These are phyloP conservation scores for Sinella curviseta DNA, from an alignment of 1,140 invertebrate species.

Conservation along the genomic window DNA sequence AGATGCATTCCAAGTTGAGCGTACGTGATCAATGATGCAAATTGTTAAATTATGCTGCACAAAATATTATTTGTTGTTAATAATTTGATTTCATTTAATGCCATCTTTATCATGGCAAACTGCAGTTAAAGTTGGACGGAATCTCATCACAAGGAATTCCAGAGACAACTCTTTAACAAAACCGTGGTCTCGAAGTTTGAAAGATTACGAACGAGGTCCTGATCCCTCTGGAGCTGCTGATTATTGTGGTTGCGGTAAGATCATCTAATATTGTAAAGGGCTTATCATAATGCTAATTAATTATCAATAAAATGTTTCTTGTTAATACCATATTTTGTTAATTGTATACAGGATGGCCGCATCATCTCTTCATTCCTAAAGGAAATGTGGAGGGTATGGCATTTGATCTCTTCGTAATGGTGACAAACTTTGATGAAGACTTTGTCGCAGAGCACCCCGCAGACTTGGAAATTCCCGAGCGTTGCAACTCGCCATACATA, in stretches of 20 bases:
- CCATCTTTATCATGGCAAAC: too few relatives aligned
- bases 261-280: not conserved
- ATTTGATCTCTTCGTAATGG: slow-evolving; percentile 23
- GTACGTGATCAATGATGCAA: slow-evolving; percentile 57
- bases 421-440: slow-evolving; percentile 24
- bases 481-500: not conserved
- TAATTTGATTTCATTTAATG: not conserved
- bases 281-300: too few relatives aligned
- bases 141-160: slow-evolving; percentile 8
- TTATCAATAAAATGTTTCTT: not conserved
- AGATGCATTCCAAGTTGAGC: slow-evolving; percentile 68
- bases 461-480: not conserved
- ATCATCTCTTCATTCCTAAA: slow-evolving; percentile 17
- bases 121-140: slow-evolving; percentile 14
- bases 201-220: not conserved
- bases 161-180: slow-evolving; percentile 5
- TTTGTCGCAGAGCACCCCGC: not conserved
- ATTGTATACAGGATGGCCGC: too few relatives aligned
- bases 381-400: slow-evolving; percentile 12
- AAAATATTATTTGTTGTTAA: too few relatives aligned
- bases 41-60: too few relatives aligned
- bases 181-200: slow-evolving; percentile 3
- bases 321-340: not conserved
- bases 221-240: not conserved
- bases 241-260: not conserved